Evolutionary conservation across 2,113 vertebrate species (phyloP).

Genomic region (Ahaetulla prasina): DNA sequence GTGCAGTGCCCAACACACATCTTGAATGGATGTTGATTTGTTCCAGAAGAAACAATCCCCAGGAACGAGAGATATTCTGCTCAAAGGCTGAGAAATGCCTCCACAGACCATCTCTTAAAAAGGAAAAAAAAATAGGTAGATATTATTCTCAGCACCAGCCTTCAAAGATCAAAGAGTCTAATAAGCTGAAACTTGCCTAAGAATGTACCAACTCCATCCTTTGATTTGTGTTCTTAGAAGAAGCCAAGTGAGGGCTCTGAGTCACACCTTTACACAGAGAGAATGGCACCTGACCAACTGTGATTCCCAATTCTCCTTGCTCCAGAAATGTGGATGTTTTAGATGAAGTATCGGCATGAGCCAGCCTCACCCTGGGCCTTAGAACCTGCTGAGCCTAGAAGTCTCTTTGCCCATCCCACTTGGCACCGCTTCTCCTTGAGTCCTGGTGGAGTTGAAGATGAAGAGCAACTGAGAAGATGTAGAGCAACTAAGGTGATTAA

Average conservation of each 20-base stretch:
- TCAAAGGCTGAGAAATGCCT: background rate
- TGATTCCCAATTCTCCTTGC: conserved; percentile 20
- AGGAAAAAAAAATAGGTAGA: background rate
- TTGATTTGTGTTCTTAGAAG: conserved; percentile 9
- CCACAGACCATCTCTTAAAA: background rate
- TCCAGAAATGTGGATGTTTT: background rate
- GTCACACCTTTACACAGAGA: conserved; percentile 10
- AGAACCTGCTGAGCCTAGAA: background rate
- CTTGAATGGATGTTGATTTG: background rate
- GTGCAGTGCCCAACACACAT: background rate
- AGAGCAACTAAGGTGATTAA: background rate
- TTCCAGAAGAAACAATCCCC: background rate
- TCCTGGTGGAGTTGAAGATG: background rate
- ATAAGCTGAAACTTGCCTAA: conserved; percentile 28
- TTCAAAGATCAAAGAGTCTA: conserved; percentile 21
- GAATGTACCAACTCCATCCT: conserved; percentile 26
- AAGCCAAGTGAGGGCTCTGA: background rate
- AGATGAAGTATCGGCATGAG: background rate
- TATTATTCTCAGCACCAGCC: background rate
- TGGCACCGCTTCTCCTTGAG: background rate
- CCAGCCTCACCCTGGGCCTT: background rate
- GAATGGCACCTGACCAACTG: background rate
- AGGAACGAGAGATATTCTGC: conserved; percentile 6
- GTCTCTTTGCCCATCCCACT: background rate
- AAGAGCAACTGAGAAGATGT: background rate